Conservation (phyloP, 2,113 vertebrate species). For the Campylomormyrus numenius region DNA sequence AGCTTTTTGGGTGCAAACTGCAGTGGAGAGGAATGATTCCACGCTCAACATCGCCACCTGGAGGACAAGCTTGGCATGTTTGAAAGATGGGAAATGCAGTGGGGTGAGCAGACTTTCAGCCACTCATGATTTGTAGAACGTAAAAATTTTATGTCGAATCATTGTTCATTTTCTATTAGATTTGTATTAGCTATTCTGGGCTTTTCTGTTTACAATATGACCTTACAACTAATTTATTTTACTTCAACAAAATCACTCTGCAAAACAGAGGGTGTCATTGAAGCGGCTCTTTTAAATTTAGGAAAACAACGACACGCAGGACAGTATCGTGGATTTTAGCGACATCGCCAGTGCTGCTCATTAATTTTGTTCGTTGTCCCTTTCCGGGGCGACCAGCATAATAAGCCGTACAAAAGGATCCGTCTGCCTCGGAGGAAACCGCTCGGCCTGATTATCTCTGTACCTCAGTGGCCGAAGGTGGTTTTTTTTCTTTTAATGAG, state of each 20-base stretch:
- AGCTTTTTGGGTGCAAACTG: slow-evolving; percentile 24
- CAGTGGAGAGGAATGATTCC: neutral
- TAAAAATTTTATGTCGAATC: neutral
- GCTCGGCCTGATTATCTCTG: neutral
- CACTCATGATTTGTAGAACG: neutral
- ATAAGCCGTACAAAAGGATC: neutral
- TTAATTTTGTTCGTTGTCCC: slow-evolving; percentile 40
- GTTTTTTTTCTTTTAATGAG: neutral
- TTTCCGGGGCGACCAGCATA: slow-evolving; percentile 32
- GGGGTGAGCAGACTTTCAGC: neutral
- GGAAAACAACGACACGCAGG: neutral
- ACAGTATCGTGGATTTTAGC: slow-evolving; percentile 21
- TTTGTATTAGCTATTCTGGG: neutral
- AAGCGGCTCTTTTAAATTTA: neutral
- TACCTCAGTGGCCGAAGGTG: neutral
- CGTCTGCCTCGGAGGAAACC: neutral
- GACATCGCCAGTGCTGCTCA: slow-evolving; percentile 39
- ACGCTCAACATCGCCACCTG: slow-evolving; percentile 43
- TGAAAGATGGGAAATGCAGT: neutral
- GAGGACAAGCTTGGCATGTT: slow-evolving; percentile 23
- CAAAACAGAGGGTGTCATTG: neutral
- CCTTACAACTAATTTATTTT: neutral
- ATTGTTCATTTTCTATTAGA: neutral
- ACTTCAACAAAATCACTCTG: neutral
- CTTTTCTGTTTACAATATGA: neutral